These are phyloP conservation scores for Sterrhoptilus dennistouni DNA, from an alignment of 2,113 vertebrate genomes.

Conservation along the genomic window DNA sequence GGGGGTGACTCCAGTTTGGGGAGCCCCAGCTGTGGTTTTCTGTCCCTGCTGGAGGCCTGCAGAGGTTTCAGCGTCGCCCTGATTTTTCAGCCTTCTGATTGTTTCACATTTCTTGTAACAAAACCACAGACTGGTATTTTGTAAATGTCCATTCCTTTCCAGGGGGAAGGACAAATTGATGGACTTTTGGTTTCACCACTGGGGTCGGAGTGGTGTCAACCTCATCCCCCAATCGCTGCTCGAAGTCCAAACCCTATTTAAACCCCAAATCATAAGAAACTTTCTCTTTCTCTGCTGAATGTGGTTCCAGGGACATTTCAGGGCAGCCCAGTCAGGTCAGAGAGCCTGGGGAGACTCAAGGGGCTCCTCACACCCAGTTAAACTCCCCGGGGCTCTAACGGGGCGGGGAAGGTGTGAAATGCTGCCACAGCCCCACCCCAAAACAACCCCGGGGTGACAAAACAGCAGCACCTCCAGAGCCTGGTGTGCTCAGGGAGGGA, in stretches of 20 bases:
- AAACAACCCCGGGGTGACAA: not conserved
- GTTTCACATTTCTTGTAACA: too few relatives aligned
- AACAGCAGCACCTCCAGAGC: not conserved
- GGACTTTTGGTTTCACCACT: too few relatives aligned
- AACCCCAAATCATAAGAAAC: too few relatives aligned
- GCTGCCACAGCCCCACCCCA: not conserved
- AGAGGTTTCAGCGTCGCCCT: not conserved
- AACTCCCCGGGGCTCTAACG: not conserved
- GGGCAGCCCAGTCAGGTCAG: not conserved
- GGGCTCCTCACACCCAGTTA: not conserved
- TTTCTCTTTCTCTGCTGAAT: too few relatives aligned
- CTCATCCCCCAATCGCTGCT: too few relatives aligned
- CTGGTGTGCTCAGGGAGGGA: not conserved
- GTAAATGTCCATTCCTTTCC: too few relatives aligned
- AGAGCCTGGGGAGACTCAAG: not conserved
- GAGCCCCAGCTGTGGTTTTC: not conserved
- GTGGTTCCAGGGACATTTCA: too few relatives aligned
- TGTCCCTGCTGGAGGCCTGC: not conserved
- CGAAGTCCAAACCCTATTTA: too few relatives aligned
- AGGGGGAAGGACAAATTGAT: too few relatives aligned
- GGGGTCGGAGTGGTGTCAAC: too few relatives aligned
- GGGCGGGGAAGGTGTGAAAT: not conserved
- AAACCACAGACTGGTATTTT: too few relatives aligned
- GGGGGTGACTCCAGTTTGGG: not conserved
- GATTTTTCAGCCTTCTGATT: too few relatives aligned